Evolutionary conservation across 1,140 invertebrate species (phyloP), one percentile per base, ranked within the genome.

Genomic region (Aplysia californica): DNA sequence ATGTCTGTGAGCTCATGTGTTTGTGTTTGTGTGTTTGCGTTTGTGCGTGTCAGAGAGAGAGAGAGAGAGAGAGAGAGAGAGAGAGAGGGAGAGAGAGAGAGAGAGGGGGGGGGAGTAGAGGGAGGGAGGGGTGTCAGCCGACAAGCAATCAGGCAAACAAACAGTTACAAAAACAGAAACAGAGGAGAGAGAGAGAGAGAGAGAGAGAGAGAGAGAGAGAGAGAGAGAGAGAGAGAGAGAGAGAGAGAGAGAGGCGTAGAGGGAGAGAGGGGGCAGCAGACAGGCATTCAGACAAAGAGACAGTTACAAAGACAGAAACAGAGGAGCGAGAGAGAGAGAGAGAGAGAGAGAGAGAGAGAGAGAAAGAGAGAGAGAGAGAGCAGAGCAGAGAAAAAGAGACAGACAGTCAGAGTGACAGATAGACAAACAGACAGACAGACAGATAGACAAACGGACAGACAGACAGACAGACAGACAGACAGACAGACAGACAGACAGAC

Each of bases 41-140:
- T n/a, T n/a, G n/a, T n/a, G n/a, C n/a, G 20, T 15, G 23, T 20
- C 58, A 59, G 31, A 59, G 4, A 66, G 64, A 31, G n/a, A 36
- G n/a, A 66, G 64, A 66, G n/a, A 35, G n/a, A 66, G 64, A 66
- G 33, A n/a, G n/a, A 66, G 29, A 66, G n/a, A n/a, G n/a, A 66
- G 29, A 66, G 21, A 66, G 29, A 31, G n/a, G 31, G n/a, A 66
- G 64, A 66, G n/a, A n/a, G 33, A 66, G n/a, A n/a, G n/a, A 66
- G 64, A 66, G n/a, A n/a, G 66, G 26, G 23, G 31, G 31, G 31
- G 29, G 38, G 23, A 38, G 66, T 41, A n/a, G 3, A 26, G 26
- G 20, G 6, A n/a, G 18, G 38, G 66, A 68, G 66, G 35, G 23
- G 38, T 23, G 26, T 21, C 39, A n/a, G 20, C 3, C 4, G 66